These are phyloP conservation scores for Jaculus jaculus DNA, from an alignment of 2,113 vertebrate species.

Conservation along the genomic window DNA sequence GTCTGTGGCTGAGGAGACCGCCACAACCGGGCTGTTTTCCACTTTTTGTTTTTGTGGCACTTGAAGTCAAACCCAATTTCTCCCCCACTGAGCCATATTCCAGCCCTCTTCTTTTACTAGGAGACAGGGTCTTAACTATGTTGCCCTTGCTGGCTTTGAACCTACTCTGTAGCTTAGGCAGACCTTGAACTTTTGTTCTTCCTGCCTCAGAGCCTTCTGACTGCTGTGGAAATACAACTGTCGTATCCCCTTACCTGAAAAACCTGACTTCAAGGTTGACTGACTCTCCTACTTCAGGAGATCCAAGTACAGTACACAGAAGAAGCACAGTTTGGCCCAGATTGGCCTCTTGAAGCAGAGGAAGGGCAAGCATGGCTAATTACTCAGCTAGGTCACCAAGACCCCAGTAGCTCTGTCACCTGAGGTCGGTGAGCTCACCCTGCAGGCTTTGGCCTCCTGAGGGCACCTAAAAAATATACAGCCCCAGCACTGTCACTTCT, in stretches of 20 bases:
- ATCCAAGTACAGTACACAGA: not conserved
- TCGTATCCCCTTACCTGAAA: not conserved
- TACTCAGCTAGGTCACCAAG: not conserved
- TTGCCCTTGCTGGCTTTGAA: not conserved
- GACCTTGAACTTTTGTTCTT: not conserved
- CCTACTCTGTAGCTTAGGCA: not conserved
- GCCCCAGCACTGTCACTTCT: not conserved
- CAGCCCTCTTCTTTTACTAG: not conserved
- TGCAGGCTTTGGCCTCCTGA: not conserved
- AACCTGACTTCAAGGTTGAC: not conserved
- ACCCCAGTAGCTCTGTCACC: not conserved
- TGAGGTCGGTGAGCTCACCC: not conserved
- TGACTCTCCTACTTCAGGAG: not conserved
- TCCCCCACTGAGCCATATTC: not conserved
- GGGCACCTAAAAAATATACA: not conserved
- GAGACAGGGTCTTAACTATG: not conserved
- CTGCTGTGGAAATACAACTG: not conserved
- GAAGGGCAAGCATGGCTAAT: not conserved
- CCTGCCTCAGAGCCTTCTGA: not conserved
- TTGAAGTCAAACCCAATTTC: not conserved
- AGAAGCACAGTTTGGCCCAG: not conserved
- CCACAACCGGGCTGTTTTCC: not conserved
- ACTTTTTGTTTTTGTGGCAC: not conserved
- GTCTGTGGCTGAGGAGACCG: not conserved
- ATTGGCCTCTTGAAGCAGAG: not conserved